Evolutionary conservation across 2,113 vertebrate genomes (phyloP), one percentile per base, ranked within the genome.

Genomic region (Brachirus orientalis): DNA sequence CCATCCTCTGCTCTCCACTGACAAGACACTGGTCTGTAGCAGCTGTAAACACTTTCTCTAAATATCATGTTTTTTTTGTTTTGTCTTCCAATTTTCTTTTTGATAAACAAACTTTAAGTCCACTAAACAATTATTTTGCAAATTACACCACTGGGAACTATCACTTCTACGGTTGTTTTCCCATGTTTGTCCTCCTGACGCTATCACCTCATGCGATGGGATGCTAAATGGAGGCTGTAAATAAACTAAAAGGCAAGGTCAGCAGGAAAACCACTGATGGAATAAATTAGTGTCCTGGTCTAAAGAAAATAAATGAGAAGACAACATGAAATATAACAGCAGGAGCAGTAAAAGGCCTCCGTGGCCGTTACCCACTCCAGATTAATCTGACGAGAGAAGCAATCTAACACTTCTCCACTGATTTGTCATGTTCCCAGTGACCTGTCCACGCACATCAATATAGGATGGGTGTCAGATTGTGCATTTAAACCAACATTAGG

Each of bases 311-410:
- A 72, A 77, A 63, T 48, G 41, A 18, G 76, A 46, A 57, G 65
- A 63, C 66, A 55, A 82, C 63, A 65, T 83, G 84, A 82, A 86
- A 83, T 86, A 83, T 60, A 72, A 72, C 44, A 58, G 74, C 63
- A 54, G 57, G 61, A 57, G 55, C 4, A 4, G 68, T 75, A 66
- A 80, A 59, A 61, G 36, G 45, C 36, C 40, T 54, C n/a, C 1
- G 10, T 59, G 76, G 80, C 72, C 54, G 41, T 56, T 63, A 17
- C 50, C 68, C 67, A n/a, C 45, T 45, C 51, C 74, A 86, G 85
- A 92, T 90, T 92, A 90, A 92, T 92, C 78, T 70, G 86, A 84
- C 64, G 47, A 65, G 76, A 69, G 69, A 80, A 63, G 80, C 89
- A 85, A 87, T 91, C 86, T 74, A 87, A 77, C 60, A 55, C 83